Base-by-base conservation (phyloP, 2,888 invertebrate genomes). In the Steinernema carpocapsae region DNA sequence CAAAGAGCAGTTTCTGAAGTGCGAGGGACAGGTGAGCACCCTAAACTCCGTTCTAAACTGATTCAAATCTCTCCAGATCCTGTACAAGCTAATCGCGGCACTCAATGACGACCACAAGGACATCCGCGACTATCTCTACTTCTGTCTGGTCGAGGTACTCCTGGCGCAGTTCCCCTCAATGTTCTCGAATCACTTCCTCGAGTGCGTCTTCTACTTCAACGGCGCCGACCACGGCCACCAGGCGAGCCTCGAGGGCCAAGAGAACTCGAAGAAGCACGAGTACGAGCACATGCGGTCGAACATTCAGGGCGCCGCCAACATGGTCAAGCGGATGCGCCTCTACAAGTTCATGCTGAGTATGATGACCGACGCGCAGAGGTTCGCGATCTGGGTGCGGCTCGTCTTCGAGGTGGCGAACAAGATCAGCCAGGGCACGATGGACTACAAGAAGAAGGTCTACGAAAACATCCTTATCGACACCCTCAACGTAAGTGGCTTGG, bases 151-250 rank as follows among this genome's bases (percentile, higher is more conserved):
- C 51, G 91, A 73, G 72, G 26, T 72, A 12, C 64, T 80, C 46
- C 46, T 48, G 17, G 22, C 42, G 56, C 70, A 26, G 52, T 17
- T 72, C 10, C 52, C 72, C 19, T 91, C 90, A 73, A 89, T 91
- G 87, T 89, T 90, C 83, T 88, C 85, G 81, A 91, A 92, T 74
- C 91, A 92, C 86, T 92, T 93, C 83, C 89, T 93, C n/a, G 92
- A 92, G 85, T 91, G 92, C 84, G 89, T 93, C 70, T 91, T 92
- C 84, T 91, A 92, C 86, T 93, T 92, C 88, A 93, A 93, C 86
- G 88, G 84, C 43, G 78, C 81, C 24, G 71, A 76, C 22, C 72
- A 74, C 29, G 59, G 32, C 19, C 56, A 43, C n/a, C 29, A 48
- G 43, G 22, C 32, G 42, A 26, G 43, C n/a, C 37, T 32, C 10